Conservation (phyloP, 2,113 vertebrate genomes). For the Bucco capensis region DNA sequence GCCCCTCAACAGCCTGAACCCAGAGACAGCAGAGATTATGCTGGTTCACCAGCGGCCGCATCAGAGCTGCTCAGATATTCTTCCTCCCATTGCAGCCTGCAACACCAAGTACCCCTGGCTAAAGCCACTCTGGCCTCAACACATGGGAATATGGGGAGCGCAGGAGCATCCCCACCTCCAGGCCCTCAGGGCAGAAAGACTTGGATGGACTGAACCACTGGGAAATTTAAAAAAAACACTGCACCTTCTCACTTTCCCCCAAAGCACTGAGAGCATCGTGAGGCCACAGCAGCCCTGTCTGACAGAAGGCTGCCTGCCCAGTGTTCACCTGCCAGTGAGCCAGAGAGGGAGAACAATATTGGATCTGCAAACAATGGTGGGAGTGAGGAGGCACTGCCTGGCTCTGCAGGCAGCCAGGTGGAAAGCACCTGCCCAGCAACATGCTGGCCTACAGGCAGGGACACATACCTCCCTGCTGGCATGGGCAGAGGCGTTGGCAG, state of each 20-base stretch:
- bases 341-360: neutral
- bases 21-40: neutral
- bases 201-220: neutral
- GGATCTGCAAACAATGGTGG: conserved; percentile 9
- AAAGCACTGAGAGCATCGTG: accelerated
- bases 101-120: neutral
- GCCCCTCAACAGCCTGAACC: neutral
- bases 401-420: neutral
- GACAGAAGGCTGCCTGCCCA: neutral
- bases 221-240: neutral
- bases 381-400: neutral
- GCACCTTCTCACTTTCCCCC: neutral
- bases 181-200: neutral
- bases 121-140: neutral
- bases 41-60: neutral
- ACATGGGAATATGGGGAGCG: accelerated
- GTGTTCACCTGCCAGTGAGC: neutral
- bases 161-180: neutral
- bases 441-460: neutral
- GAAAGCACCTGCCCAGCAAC: neutral
- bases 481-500: neutral
- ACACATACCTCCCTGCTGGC: neutral
- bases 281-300: neutral
- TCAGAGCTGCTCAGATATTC: accelerated
- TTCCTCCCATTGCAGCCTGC: neutral